phyloP scores from a whole-genome alignment of 1,140 invertebrate species.

The Diplogasteroides magnus region DNA sequence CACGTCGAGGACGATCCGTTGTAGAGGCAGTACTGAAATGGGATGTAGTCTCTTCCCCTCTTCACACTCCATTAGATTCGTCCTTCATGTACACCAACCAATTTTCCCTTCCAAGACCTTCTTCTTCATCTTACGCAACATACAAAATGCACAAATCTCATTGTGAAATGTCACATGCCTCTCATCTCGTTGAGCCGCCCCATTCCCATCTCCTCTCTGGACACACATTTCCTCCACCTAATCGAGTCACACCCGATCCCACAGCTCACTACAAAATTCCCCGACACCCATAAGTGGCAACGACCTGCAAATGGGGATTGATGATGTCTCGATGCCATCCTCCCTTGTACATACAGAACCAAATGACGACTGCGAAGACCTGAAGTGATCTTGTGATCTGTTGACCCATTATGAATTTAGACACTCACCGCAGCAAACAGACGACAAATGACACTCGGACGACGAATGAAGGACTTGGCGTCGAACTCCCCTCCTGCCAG shows the following conservation, averaged over 20 bases:
- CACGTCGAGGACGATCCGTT: neutral
- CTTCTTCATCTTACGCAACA: too few species aligned
- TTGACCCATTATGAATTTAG: too few species aligned
- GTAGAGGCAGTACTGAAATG: neutral
- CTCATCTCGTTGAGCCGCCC: too few species aligned
- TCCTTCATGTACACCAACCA: too few species aligned
- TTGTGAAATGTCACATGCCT: too few species aligned
- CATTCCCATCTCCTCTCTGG: too few species aligned
- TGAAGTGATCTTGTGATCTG: neutral
- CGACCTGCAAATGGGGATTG: neutral
- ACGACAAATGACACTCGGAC: neutral
- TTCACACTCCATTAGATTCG: too few species aligned
- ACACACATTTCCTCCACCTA: too few species aligned
- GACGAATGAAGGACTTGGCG: neutral
- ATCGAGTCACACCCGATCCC: neutral
- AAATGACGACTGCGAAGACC: neutral
- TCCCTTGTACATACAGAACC: conserved; percentile 1
- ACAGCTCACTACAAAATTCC: neutral
- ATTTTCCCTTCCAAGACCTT: too few species aligned
- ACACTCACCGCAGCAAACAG: neutral
- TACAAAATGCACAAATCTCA: too few species aligned
- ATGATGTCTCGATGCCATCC: neutral
- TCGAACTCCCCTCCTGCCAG: neutral
- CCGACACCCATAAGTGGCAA: neutral
- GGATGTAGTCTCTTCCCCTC: too few species aligned